These are phyloP conservation scores for Mormyrus proboscirostris DNA, from an alignment of 2,797 vertebrate genomes.

Conservation along the genomic window DNA sequence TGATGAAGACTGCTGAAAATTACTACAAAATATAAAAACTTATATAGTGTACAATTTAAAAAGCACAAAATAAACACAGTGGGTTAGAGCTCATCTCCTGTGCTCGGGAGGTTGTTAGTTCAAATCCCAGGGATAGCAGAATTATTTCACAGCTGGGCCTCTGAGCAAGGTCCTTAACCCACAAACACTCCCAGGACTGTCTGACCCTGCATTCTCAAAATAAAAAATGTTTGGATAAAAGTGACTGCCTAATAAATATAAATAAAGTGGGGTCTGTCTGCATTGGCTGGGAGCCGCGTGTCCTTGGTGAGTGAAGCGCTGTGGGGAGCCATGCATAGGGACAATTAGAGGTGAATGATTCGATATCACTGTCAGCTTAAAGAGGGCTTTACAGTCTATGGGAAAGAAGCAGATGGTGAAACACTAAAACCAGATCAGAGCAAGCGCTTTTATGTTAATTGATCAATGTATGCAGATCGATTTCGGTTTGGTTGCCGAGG, in stretches of 20 bases:
- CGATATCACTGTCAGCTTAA: slow-evolving; percentile 28
- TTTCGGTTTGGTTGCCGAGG: neutral
- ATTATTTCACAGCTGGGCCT: neutral
- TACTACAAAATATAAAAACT: neutral
- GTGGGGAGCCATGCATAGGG: slow-evolving; percentile 14
- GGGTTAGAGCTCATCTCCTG: neutral
- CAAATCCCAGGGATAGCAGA: neutral
- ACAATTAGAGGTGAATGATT: slow-evolving; percentile 27
- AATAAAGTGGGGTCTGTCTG: neutral
- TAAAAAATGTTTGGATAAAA: neutral
- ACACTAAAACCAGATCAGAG: slow-evolving; percentile 9
- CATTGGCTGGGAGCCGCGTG: neutral
- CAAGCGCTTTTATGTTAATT: neutral
- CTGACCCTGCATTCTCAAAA: neutral
- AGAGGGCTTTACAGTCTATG: slow-evolving; percentile 11
- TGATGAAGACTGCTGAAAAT: neutral
- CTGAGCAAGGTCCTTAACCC: neutral
- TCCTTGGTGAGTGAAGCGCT: slow-evolving; percentile 17
- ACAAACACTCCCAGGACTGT: neutral
- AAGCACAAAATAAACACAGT: neutral
- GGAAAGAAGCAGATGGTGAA: slow-evolving; percentile 21
- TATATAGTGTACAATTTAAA: neutral
- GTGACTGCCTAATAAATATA: neutral
- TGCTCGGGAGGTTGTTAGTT: neutral
- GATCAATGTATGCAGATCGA: slow-evolving; percentile 9